Conservation (phyloP, 2,888 invertebrate species). For the Drosophila nr. perissopoda region DNA sequence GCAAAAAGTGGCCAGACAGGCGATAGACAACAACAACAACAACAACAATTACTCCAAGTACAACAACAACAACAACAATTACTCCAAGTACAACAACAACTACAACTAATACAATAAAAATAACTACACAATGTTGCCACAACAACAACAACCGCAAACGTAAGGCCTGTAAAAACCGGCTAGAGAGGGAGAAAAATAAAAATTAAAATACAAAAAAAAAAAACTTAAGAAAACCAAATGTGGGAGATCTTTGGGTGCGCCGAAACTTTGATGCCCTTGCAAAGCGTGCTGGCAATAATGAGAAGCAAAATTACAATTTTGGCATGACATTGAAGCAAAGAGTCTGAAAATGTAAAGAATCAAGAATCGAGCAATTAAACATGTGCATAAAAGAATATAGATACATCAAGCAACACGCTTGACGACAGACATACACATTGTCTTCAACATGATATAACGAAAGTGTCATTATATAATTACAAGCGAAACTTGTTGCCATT, state of each 20-base stretch:
- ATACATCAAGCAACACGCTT: not conserved
- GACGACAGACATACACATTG: not conserved
- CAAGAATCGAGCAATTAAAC: slow-evolving; percentile 20
- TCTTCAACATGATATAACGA: not conserved
- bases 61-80: slow-evolving; percentile 4
- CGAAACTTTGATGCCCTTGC: slow-evolving; percentile 51
- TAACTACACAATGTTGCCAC: slow-evolving; percentile 29
- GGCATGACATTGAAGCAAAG: slow-evolving; percentile 30
- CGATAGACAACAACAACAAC: slow-evolving; percentile 34
- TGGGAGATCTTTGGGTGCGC: slow-evolving; percentile 28
- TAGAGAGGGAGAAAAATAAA: slow-evolving; percentile 5
- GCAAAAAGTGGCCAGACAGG: slow-evolving; percentile 68
- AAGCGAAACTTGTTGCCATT: not conserved
- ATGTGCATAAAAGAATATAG: slow-evolving; percentile 29
- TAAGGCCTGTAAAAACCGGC: slow-evolving; percentile 45
- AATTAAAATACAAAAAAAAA: slow-evolving; percentile 3
- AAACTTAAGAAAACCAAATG: slow-evolving; percentile 17
- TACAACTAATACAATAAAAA: slow-evolving; percentile 20
- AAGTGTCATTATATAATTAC: not conserved
- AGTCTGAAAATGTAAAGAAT: not conserved
- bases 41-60: not conserved
- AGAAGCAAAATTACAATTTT: slow-evolving; percentile 33
- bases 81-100: not conserved
- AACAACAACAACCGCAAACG: slow-evolving; percentile 25
- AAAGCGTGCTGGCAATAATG: slow-evolving; percentile 11